Evolutionary conservation across 2,113 vertebrate genomes (phyloP), one percentile per base, ranked within the genome.

Genomic region (Paedocypris sp.): DNA sequence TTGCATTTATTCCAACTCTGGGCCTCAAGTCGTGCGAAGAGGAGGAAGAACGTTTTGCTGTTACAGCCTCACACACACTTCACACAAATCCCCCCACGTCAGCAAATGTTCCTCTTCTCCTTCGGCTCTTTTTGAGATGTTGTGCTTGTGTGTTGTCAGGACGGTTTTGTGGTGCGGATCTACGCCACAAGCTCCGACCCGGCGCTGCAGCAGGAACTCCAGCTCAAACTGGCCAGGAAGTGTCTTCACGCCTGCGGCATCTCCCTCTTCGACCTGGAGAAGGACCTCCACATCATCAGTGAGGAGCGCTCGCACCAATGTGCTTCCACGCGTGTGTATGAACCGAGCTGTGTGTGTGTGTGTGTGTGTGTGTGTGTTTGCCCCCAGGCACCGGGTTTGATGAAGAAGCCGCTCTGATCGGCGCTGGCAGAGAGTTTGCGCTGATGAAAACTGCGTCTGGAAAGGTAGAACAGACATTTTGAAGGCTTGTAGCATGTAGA

Each of bases 271-370:
- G 95, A 99, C 83, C 80, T 97, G 69, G 95, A 99, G 73, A 99
- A 97, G 76, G 95, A 99, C 75, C 86, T 99, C 66, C 95, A 99
- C 80, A 99, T 99, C 65, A 96, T 98, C 80, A 98, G 94, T 99
- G 86, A 93, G 85, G 75, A 28, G 25, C 46, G 18, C 32, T 22
- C 11, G 15, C 25, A 8, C 5, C n/a, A 46, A 23, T 47, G 7
- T 42, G 6, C 11, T 35, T 2, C 10, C 9, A 7, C 22, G 6
- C 9, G 18, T 25, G 5, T 25, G 4, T 60, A 53, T 4, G 45
- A 22, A 49, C 5, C 31, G 5, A 11, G 8, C 26, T 13, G 11
- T 3, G 5, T 41, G 20, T 28, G 11, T 48, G 31, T 49, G 1
- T 41, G 2, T 51, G 3, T 12, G 5, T 36, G 13, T 31, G n/a